phyloP scores from a whole-genome alignment of 2,797 vertebrate species.

The Tarsius wallacei region DNA sequence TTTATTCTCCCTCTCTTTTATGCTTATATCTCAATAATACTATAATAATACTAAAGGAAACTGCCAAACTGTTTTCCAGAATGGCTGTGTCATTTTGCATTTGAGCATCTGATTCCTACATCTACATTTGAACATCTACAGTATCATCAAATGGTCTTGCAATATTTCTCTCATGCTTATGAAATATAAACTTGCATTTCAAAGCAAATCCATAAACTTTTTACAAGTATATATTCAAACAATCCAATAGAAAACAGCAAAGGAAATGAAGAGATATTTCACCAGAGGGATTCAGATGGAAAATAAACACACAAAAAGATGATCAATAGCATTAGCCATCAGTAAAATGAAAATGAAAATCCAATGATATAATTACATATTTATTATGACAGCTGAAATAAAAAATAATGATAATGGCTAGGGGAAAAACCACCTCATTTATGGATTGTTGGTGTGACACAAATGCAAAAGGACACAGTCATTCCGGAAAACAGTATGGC shows the following conservation, averaged over 20 bases:
- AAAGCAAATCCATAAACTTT: constrained; percentile 1
- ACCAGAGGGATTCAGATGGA: not conserved
- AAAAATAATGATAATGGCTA: not conserved
- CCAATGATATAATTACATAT: not conserved
- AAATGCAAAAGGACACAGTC: not conserved
- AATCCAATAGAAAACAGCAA: constrained; percentile 53
- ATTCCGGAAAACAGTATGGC: not conserved
- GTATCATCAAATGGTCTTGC: not conserved
- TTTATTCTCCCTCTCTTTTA: not conserved
- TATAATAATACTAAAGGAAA: not conserved
- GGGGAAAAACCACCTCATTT: not conserved
- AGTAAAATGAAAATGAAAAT: constrained; percentile 60
- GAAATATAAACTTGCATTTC: constrained; percentile 45
- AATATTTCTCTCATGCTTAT: constrained; percentile 11
- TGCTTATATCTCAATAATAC: not conserved
- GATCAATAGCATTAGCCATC: not conserved
- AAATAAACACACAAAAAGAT: constrained; percentile 37
- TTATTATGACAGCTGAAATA: constrained; percentile 18
- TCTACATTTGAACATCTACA: constrained; percentile 22
- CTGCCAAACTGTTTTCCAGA: no score
- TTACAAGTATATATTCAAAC: constrained; percentile 16
- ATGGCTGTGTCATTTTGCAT: no score
- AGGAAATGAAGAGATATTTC: constrained; percentile 28
- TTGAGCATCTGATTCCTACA: not conserved
- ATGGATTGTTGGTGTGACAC: not conserved